These are phyloP conservation scores for Proisotoma minuta DNA, from an alignment of 2,888 invertebrate species.

Conservation along the genomic window DNA sequence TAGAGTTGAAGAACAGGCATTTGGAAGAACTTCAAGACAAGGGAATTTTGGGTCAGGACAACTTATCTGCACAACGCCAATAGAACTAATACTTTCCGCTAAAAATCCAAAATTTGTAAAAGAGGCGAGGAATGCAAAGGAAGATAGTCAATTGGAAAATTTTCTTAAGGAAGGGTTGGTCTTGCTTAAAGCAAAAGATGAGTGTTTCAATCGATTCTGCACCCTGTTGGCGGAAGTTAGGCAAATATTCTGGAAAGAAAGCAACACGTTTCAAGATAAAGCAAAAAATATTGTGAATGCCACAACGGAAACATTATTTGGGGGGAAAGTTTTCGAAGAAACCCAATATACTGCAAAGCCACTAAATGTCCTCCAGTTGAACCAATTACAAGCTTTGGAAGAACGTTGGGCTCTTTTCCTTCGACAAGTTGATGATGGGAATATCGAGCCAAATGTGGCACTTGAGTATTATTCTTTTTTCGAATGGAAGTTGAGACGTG, in stretches of 20 bases:
- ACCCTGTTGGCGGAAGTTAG: not conserved
- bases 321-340: not conserved
- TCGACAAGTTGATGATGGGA: conserved; percentile 17
- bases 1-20: conserved; percentile 32
- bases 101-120: too few species aligned
- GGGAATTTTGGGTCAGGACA: conserved; percentile 25
- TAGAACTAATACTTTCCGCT: too few species aligned
- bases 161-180: not conserved
- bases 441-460: not conserved
- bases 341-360: not conserved
- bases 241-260: too few species aligned
- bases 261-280: too few species aligned
- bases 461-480: conserved; percentile 1
- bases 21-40: conserved; percentile 29
- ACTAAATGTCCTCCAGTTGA: too few species aligned
- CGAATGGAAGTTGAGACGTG: not conserved
- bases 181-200: not conserved
- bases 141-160: not conserved
- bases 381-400: conserved; percentile 18
- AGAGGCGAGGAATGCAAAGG: too few species aligned
- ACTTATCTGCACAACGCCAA: too few species aligned
- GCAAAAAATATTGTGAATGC: too few species aligned
- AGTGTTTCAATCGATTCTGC: not conserved
- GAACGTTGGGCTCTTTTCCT: conserved; percentile 30
- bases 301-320: too few species aligned